Conservation (phyloP, 2,113 vertebrate species). For the Phylloscopus trochiloides region DNA sequence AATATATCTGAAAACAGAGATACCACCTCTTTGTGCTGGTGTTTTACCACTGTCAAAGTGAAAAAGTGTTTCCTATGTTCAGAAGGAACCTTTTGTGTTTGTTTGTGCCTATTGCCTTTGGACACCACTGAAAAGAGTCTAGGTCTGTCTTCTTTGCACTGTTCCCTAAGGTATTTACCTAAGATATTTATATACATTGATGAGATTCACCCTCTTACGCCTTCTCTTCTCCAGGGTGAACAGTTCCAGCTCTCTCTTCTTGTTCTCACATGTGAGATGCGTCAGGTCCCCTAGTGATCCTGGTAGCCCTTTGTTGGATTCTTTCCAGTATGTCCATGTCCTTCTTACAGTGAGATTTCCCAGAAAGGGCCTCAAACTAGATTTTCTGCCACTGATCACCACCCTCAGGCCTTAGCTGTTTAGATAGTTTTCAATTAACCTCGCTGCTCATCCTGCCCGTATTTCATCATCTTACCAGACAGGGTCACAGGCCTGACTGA, state of each 20-base stretch:
- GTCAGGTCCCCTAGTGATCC: not conserved
- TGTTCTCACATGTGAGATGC: not conserved
- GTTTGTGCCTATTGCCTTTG: not conserved
- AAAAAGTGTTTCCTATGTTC: not conserved
- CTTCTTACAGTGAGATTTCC: not conserved
- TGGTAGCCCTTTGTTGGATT: not conserved
- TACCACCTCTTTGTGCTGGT: rapidly evolving
- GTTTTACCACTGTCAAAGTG: not conserved
- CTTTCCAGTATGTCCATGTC: not conserved
- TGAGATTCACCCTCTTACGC: not conserved
- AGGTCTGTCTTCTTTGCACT: not conserved
- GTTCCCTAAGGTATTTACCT: not conserved
- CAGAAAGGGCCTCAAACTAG: not conserved
- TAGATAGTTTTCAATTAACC: not conserved
- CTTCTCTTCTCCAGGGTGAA: not conserved
- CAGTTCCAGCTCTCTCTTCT: not conserved
- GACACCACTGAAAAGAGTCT: not conserved
- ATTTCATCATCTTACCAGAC: not conserved
- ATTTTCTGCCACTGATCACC: not conserved
- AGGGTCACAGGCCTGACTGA: not conserved
- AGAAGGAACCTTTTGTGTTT: not conserved
- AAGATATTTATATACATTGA: not conserved
- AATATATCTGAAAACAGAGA: not conserved
- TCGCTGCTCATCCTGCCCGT: not conserved
- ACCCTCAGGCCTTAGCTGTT: no score